Conservation (phyloP, 1,140 invertebrate genomes). For the Drosophila nebulosa region DNA sequence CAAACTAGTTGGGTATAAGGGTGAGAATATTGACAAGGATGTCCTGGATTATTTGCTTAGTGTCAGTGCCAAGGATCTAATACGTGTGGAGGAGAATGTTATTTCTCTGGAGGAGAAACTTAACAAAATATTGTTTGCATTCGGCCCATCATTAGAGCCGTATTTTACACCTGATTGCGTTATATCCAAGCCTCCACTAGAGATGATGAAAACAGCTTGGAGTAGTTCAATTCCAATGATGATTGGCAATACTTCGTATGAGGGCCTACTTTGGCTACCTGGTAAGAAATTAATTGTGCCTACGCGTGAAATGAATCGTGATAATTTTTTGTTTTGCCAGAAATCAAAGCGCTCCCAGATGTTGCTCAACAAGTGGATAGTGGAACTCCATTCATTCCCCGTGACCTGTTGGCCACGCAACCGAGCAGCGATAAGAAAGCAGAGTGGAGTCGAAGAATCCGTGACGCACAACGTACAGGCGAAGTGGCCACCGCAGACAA, state of each 20-base stretch:
- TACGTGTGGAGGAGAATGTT: constrained; percentile 70
- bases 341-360: constrained; percentile 42
- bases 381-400: constrained; percentile 55
- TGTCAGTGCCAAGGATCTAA: constrained; percentile 83
- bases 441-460: constrained; percentile 41
- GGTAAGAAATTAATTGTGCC: constrained; percentile 11
- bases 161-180: constrained; percentile 64
- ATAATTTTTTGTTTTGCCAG: constrained; percentile 14
- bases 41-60: constrained; percentile 59
- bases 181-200: constrained; percentile 65
- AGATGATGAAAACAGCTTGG: constrained; percentile 76
- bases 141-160: constrained; percentile 77
- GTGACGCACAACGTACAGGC: constrained; percentile 53
- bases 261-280: constrained; percentile 72
- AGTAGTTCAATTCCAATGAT: constrained; percentile 80
- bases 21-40: constrained; percentile 67
- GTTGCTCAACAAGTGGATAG: constrained; percentile 46
- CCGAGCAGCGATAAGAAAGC: constrained; percentile 40
- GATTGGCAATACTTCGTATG: constrained; percentile 78
- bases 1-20: constrained; percentile 70
- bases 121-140: constrained; percentile 59
- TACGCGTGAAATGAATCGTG: not conserved
- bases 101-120: constrained; percentile 53
- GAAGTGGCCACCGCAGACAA: constrained; percentile 55
- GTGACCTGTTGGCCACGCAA: constrained; percentile 37